Evolutionary conservation across 2,113 vertebrate species (phyloP), one percentile per base, ranked within the genome.

Genomic region (Oreochromis tanganicae): DNA sequence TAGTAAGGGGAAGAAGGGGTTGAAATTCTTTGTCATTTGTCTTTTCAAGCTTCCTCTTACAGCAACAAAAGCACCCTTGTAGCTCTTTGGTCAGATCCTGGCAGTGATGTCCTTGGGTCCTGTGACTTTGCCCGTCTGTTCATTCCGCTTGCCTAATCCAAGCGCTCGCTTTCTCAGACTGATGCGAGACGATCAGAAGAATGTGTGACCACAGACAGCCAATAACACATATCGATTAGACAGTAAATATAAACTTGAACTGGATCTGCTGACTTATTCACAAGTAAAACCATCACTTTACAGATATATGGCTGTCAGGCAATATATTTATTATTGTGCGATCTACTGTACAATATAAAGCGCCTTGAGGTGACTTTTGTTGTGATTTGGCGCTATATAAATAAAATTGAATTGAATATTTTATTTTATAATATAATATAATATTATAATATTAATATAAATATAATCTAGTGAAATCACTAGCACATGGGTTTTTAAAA

Each of bases 21-120:
- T 81, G 12, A 81, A 88, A 86, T 87, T 89, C 85, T 88, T 89
- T 93, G 91, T 91, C 79, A 68, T 88, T 94, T 87, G 92, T 91
- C 50, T 32, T 21, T 80, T 92, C 19, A 29, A 81, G 38, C 85
- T 91, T 93, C 86, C 90, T 93, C 78, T 89, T 32, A 24, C 36
- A 57, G 56, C 83, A 92, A 95, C 95, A 95, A 94, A 93, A 73
- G 88, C 54, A 59, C 86, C 92, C 81, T 91, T 95, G 92, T 94
- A 9, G 82, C 46, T 71, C 34, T n/a, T 85, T 54, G 86, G 73
- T 13, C 89, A 83, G 89, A 93, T 90, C 91, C 93, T 94, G 95
- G 93, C 92, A 91, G 89, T 21, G 93, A 93, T 48, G 90, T 91
- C 92, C 85, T 85, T 84, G 85, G 32, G 90, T 93, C 94, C 92